phyloP scores from a whole-genome alignment of 2,888 invertebrate genomes.

The Pilophorus perplexus region DNA sequence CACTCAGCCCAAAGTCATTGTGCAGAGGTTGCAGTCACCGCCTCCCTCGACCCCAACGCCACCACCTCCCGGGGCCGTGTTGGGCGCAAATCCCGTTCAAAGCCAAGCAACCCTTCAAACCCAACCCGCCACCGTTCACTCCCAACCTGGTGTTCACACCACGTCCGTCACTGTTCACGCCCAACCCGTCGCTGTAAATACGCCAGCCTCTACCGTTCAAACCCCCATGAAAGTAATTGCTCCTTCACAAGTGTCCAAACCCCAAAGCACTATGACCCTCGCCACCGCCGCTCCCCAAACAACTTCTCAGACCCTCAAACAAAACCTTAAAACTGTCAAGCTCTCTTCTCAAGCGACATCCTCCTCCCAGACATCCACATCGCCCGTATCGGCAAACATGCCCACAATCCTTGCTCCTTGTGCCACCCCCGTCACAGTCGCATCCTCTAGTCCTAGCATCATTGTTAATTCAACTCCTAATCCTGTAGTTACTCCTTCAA shows the following conservation, averaged over 20 bases:
- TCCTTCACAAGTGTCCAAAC: not conserved
- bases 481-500: slow-evolving; percentile 48
- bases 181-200: not conserved
- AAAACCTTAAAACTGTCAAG: not conserved
- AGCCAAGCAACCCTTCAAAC: not conserved
- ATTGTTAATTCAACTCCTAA: slow-evolving; percentile 42
- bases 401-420: slow-evolving; percentile 43
- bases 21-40: slow-evolving; percentile 48
- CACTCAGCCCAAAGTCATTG: slow-evolving; percentile 47
- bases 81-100: not conserved
- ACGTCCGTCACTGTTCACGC: no score
- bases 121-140: not conserved
- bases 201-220: not conserved
- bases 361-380: not conserved
- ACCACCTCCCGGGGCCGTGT: no score
- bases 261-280: not conserved
- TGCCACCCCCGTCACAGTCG: slow-evolving; percentile 41
- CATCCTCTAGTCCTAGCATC: slow-evolving; percentile 33
- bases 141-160: not conserved
- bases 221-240: slow-evolving; percentile 7
- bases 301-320: not conserved
- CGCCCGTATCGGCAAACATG: slow-evolving; percentile 35
- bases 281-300: not conserved
- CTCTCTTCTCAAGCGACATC: not conserved
- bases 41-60: slow-evolving; percentile 44